Evolutionary conservation across 1,140 invertebrate genomes (phyloP).

Genomic region (Phenacoccus solenopsis): DNA sequence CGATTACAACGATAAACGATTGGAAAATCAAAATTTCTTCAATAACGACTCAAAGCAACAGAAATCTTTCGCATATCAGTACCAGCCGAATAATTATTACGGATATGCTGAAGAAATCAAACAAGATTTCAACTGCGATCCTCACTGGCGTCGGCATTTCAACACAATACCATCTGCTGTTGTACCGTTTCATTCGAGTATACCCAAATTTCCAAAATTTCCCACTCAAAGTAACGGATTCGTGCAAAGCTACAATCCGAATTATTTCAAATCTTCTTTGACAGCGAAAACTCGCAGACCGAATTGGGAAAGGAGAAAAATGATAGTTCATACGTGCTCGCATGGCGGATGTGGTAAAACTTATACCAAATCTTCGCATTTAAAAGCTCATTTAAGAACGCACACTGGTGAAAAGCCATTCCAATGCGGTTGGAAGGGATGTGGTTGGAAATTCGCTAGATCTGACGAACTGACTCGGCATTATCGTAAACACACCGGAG

Average conservation of each 20-base stretch:
- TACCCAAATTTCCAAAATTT: neutral
- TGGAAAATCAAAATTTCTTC: neutral
- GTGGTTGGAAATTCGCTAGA: slow-evolving; percentile 52
- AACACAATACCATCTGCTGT: neutral
- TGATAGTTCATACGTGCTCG: slow-evolving; percentile 51
- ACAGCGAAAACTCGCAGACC: neutral
- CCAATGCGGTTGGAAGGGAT: slow-evolving; percentile 51
- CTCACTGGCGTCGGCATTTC: neutral
- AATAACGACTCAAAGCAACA: neutral
- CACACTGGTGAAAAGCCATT: slow-evolving; percentile 64
- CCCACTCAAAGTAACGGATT: neutral
- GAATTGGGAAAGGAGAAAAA: neutral
- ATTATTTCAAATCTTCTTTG: neutral
- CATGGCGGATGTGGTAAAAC: slow-evolving; percentile 52
- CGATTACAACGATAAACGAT: neutral
- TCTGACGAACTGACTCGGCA: slow-evolving; percentile 57
- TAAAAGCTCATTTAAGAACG: slow-evolving; percentile 57
- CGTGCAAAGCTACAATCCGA: neutral
- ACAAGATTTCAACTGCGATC: neutral
- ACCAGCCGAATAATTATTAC: neutral
- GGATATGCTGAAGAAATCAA: neutral
- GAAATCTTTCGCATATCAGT: neutral
- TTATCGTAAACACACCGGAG: slow-evolving; percentile 48
- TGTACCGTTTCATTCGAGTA: neutral
- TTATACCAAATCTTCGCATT: slow-evolving; percentile 58